Evolutionary conservation across 2,888 invertebrate genomes (phyloP), one percentile per base, ranked within the genome.

Genomic region (Buathra laborator): DNA sequence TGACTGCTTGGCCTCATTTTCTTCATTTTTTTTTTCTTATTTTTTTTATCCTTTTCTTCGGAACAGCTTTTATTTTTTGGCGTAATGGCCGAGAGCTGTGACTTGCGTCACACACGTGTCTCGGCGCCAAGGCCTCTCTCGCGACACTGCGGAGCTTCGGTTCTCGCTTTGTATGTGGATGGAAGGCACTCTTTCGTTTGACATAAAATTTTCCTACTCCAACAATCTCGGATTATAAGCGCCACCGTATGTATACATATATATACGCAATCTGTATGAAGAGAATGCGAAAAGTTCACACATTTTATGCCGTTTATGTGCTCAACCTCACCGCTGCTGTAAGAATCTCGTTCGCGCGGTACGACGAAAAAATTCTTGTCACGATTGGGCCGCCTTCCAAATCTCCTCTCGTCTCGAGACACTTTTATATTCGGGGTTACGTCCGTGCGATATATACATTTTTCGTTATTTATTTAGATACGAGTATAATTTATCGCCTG

Each of bases 1-100:
- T 48, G 59, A 56, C 64, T 81, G 56, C 78, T 75, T 81, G 78
- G 78, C 83, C 81, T 51, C 75, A n/a, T 83, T 83, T 83, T 85
- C 64, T 77, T 37, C 48, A 51, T 67, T 24, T 19, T 67, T 78
- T 24, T 19, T 53, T 19, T 77, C 78, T 70, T 19, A n/a, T 37
- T 37, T 81, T 75, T 51, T 67, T 29, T 67, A 74, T 32, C 62
- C 32, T 24, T 46, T 51, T 37, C 44, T n/a, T 10, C 43, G 44
- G 44, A 12, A 37, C 37, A 62, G 75, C 53, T 76, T 75, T 75
- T 51, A 68, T 66, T 71, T 70, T 80, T 84, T 67, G 66, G 29
- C 70, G 68, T 74, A 79, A 72, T 72, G 46, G 72, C 74, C 51
- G 70, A 48, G 68, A 64, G 59, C 24, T 43, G 83, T 68, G 64